Percentiles rank a stretch among this genome's conserved stretches.
Evolutionary conservation across 1,140 invertebrate species (phyloP).

Genomic region (Catajapyx aquilonaris): DNA sequence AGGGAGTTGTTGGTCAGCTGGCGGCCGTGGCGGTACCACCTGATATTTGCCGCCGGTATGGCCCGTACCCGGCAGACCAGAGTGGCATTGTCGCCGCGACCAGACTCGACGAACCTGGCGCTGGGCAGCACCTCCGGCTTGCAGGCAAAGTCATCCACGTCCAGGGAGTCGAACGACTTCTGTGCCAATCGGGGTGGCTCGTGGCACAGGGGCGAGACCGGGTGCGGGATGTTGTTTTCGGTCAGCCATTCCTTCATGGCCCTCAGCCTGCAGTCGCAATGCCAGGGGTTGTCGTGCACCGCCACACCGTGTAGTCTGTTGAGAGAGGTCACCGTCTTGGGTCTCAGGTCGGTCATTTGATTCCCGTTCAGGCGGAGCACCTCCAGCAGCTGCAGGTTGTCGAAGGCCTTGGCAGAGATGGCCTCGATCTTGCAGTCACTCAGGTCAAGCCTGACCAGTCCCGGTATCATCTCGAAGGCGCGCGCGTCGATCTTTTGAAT

Average conservation of each 20-base stretch:
- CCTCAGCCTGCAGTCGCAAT: conserved; percentile 65
- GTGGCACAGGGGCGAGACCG: conserved; percentile 49
- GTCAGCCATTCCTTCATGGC: conserved; percentile 65
- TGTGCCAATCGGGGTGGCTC: conserved; percentile 14
- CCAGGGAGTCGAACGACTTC: conserved; percentile 41
- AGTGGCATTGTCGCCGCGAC: conserved; percentile 62
- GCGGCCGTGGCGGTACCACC: conserved; percentile 71
- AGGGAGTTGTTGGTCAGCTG: conserved; percentile 50
- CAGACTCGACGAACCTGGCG: conserved; percentile 49
- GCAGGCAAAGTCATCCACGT: conserved; percentile 68
- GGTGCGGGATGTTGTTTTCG: conserved; percentile 57
- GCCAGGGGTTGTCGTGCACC: conserved; percentile 77
- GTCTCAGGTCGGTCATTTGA: conserved; percentile 42
- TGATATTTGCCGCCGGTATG: conserved; percentile 54
- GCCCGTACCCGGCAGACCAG: conserved; percentile 57
- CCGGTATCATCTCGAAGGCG: conserved; percentile 49
- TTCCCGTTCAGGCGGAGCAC: conserved; percentile 64
- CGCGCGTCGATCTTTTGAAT: conserved; percentile 50
- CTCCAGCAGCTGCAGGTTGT: conserved; percentile 50
- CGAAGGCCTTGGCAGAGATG: conserved; percentile 54
- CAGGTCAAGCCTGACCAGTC: conserved; percentile 62
- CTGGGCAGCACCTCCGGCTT: conserved; percentile 56
- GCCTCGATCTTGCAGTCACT: conserved; percentile 56
- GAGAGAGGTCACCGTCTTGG: conserved; percentile 45
- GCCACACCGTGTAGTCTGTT: conserved; percentile 58